A percentile compares a stretch with the other conserved stretches of the same genome.
phyloP scores from a whole-genome alignment of 1,140 invertebrate genomes.

The Reticulitermes speratus region DNA sequence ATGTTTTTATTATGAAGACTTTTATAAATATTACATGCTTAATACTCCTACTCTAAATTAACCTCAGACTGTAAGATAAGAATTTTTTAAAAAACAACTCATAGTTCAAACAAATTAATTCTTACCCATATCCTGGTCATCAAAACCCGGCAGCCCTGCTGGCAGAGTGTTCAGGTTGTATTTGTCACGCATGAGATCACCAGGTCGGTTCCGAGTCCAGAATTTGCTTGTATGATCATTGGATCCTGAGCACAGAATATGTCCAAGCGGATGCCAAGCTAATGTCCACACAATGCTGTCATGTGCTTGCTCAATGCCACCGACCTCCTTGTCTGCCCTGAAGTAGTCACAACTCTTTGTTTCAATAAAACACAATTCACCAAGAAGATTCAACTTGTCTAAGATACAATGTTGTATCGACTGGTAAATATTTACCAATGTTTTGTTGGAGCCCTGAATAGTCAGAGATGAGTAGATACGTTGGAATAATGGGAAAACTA shows the following conservation, averaged over 20 bases:
- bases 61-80: too few relatives aligned
- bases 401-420: too few relatives aligned
- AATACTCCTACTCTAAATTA: too few relatives aligned
- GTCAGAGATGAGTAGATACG: too few relatives aligned
- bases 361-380: not conserved
- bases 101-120: too few relatives aligned
- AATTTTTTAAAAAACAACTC: too few relatives aligned
- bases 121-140: constrained; percentile 69
- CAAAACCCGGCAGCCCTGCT: constrained; percentile 65
- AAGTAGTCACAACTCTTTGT: constrained; percentile 30
- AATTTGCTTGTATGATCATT: constrained; percentile 99
- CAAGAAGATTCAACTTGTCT: too few relatives aligned
- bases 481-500: too few relatives aligned
- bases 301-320: constrained; percentile 96
- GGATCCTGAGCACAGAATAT: constrained; percentile 96
- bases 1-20: too few relatives aligned
- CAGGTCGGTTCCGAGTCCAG: constrained; percentile 98
- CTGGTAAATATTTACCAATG: too few relatives aligned
- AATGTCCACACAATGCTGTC: constrained; percentile 99
- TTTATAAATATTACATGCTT: too few relatives aligned
- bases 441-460: too few relatives aligned
- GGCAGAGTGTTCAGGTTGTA: constrained; percentile 94
- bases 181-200: constrained; percentile 97
- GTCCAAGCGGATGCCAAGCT: constrained; percentile 98
- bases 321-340: constrained; percentile 96